Evolutionary conservation across 2,797 vertebrate genomes (phyloP).

Genomic region (Chaenodraco wilsoni): DNA sequence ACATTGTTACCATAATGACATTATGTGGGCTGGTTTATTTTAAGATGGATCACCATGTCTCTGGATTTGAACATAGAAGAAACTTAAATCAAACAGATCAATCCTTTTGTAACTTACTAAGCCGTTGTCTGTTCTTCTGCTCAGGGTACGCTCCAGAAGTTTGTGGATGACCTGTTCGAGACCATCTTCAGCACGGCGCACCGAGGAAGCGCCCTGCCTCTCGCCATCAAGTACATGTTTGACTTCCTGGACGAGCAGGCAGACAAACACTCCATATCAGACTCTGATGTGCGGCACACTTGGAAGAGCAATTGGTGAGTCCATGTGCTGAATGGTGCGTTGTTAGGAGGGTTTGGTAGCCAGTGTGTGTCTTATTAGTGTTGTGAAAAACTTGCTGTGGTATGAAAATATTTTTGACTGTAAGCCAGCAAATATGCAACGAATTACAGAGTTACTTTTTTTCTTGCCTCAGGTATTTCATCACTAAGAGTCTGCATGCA

Average conservation of each 20-base stretch:
- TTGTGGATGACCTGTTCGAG: constrained; percentile 97
- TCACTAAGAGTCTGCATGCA: constrained; percentile 26
- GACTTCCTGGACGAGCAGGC: constrained; percentile 98
- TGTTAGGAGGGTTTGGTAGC: constrained; percentile 12
- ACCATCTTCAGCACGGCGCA: constrained; percentile 99
- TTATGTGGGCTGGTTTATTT: neutral
- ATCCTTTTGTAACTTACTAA: neutral
- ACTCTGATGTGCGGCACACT: constrained; percentile 95
- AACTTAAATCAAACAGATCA: neutral
- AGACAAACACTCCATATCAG: constrained; percentile 96
- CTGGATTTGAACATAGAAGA: too few relatives aligned
- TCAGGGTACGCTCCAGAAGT: constrained; percentile 97
- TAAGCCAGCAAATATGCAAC: constrained; percentile 21
- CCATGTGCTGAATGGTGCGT: neutral
- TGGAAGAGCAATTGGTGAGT: constrained; percentile 99
- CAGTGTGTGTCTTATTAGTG: constrained; percentile 39
- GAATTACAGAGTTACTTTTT: constrained; percentile 11
- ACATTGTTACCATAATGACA: neutral
- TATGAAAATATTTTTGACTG: constrained; percentile 10
- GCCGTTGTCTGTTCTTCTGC: constrained; percentile 3
- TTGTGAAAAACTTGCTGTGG: constrained; percentile 24
- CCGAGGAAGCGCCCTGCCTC: constrained; percentile 93
- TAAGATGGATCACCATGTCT: neutral
- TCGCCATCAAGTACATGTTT: constrained; percentile 99
- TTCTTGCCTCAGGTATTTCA: constrained; percentile 38